Evolutionary conservation across 2,888 invertebrate species (phyloP).

Genomic region (Drosophila putrida): DNA sequence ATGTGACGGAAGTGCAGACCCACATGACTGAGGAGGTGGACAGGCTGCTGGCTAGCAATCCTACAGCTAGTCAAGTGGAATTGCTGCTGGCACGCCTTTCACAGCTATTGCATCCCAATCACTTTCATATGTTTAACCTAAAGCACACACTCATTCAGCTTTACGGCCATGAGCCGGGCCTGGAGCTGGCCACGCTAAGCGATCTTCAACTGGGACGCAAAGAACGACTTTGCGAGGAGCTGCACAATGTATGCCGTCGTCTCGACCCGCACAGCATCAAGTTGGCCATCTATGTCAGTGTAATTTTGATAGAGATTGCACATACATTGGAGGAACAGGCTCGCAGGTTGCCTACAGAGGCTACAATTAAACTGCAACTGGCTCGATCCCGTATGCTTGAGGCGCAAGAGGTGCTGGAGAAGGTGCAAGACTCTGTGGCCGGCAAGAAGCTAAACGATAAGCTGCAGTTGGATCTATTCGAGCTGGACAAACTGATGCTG

Average conservation of each 20-base stretch:
- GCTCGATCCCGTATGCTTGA: slow-evolving; percentile 71
- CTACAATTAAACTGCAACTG: slow-evolving; percentile 46
- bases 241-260: slow-evolving; percentile 88
- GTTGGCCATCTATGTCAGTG: slow-evolving; percentile 91
- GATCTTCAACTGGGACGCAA: slow-evolving; percentile 89
- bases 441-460: slow-evolving; percentile 81
- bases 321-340: slow-evolving; percentile 87
- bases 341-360: slow-evolving; percentile 76
- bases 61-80: slow-evolving; percentile 87
- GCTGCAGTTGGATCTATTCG: slow-evolving; percentile 50
- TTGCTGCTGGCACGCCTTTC: slow-evolving; percentile 89
- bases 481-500: slow-evolving; percentile 61
- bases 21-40: slow-evolving; percentile 93
- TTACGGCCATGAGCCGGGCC: slow-evolving; percentile 90
- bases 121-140: slow-evolving; percentile 93
- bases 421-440: slow-evolving; percentile 83
- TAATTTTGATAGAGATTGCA: slow-evolving; percentile 91
- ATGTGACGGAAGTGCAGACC: slow-evolving; percentile 87
- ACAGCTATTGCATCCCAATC: slow-evolving; percentile 92
- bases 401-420: slow-evolving; percentile 78
- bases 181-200: slow-evolving; percentile 86
- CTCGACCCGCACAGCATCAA: slow-evolving; percentile 91
- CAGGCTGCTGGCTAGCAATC: slow-evolving; percentile 86
- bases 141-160: slow-evolving; percentile 93
- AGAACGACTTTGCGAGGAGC: slow-evolving; percentile 89